Conservation (phyloP, 2,797 vertebrate species). For the Triplophysa yarkandensis region DNA sequence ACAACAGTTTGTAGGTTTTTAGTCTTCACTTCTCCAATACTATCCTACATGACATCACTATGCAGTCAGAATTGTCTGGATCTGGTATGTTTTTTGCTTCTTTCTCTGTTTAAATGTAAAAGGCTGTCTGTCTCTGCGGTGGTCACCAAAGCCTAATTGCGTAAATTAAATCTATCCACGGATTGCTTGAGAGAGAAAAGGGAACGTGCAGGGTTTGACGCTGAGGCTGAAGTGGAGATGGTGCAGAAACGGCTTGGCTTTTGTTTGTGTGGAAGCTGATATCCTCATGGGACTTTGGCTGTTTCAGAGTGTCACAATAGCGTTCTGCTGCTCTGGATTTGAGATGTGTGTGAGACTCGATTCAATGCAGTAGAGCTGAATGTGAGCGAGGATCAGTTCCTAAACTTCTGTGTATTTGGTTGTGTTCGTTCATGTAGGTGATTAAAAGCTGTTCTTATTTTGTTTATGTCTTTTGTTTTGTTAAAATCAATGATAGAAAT, state of each 20-base stretch:
- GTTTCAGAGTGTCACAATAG: constrained; percentile 54
- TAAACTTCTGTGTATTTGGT: constrained; percentile 13
- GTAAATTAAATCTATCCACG: constrained; percentile 29
- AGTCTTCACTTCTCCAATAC: constrained; percentile 11
- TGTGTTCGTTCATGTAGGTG: constrained; percentile 18
- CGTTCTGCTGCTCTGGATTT: constrained; percentile 45
- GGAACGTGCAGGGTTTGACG: constrained; percentile 25
- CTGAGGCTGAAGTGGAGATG: constrained; percentile 41
- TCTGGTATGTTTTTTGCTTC: constrained; percentile 4
- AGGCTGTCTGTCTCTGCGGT: constrained; percentile 21
- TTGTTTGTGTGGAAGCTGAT: constrained; percentile 56
- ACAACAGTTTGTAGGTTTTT: constrained; percentile 24
- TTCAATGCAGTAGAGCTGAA: constrained; percentile 31
- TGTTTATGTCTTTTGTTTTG: not conserved
- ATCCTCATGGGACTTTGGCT: constrained; percentile 51
- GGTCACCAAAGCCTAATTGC: constrained; percentile 33
- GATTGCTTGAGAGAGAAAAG: constrained; percentile 31
- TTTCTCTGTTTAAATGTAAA: constrained; percentile 10
- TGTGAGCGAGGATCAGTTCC: constrained; percentile 18
- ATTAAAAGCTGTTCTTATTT: constrained; percentile 1
- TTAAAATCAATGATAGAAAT: not conserved
- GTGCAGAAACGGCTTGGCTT: constrained; percentile 39
- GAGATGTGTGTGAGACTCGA: constrained; percentile 36
- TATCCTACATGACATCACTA: constrained; percentile 2
- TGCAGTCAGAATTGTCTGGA: constrained; percentile 1